Conservation (phyloP, 2,888 invertebrate genomes). For the Abscondita cerata region DNA sequence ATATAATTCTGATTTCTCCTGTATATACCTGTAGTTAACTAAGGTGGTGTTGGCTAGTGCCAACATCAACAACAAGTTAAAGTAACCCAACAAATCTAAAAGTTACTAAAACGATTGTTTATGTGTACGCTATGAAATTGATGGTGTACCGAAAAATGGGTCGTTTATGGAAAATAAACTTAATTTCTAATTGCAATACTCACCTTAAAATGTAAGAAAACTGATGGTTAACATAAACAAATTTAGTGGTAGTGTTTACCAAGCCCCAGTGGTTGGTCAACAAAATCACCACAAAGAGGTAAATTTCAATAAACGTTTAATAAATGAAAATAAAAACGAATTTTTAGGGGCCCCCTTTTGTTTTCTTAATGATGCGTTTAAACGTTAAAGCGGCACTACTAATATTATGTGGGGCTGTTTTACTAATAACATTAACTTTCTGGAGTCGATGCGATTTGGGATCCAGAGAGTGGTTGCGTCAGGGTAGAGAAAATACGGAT, state of each 20-base stretch:
- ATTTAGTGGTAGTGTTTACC: slow-evolving; percentile 40
- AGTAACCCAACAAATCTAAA: too few relatives aligned
- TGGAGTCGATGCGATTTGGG: slow-evolving; percentile 78
- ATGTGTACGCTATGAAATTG: too few relatives aligned
- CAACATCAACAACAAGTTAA: too few relatives aligned
- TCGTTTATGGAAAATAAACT: too few relatives aligned
- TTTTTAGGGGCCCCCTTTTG: slow-evolving; percentile 58
- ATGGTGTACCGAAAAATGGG: too few relatives aligned
- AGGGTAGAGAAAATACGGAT: slow-evolving; percentile 39
- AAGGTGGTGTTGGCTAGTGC: too few relatives aligned
- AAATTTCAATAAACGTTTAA: slow-evolving; percentile 16
- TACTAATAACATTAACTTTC: slow-evolving; percentile 73
- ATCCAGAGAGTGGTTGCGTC: slow-evolving; percentile 44
- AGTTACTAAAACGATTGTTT: too few relatives aligned
- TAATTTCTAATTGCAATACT: slow-evolving; percentile 3
- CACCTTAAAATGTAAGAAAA: slow-evolving; percentile 36
- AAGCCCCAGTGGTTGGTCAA: slow-evolving; percentile 49
- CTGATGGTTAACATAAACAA: slow-evolving; percentile 49
- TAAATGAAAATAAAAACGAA: neutral
- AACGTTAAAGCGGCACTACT: slow-evolving; percentile 79
- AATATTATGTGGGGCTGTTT: slow-evolving; percentile 67
- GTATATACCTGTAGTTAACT: too few relatives aligned
- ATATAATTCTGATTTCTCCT: too few relatives aligned
- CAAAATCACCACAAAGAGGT: slow-evolving; percentile 53
- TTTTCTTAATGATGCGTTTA: slow-evolving; percentile 75